Base-by-base conservation (phyloP, 2,113 vertebrate genomes). In the Sceloporus tristichus region DNA sequence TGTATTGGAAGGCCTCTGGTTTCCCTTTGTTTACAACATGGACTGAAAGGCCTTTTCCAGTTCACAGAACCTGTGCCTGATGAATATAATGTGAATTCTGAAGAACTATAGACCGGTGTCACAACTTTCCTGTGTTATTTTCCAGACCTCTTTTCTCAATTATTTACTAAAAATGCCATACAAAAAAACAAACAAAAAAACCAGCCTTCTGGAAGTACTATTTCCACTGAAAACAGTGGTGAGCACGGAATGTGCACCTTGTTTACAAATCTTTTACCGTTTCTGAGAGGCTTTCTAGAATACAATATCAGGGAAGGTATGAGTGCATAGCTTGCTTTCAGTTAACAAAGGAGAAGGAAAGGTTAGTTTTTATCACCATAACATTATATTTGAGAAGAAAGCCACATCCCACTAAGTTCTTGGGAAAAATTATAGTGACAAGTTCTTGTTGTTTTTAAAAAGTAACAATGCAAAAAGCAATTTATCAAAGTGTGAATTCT, bases 21-120 rank as follows among this genome's bases (percentile, higher is more conserved):
- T 96, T 94, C 93, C 91, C 90, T 96, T 92, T 97, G 96, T 97
- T 97, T 97, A 96, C 94, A 96, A 94, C 94, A 89, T 90, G 94
- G 87, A 87, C 94, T 92, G 91, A 95, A 96, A 93, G 95, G 91
- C 92, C 94, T 95, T 93, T 93, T 91, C 85, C 5, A 77, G 88
- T 90, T 90, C 91, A 85, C 87, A 95, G 89, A 93, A 84, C 23
- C 18, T 93, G 92, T 95, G 92, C 89, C 93, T 95, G 94, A 94
- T 94, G 95, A 95, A 93, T 93, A 96, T 90, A 95, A 93, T 90
- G 92, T 96, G 90, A 95, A 90, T 92, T 95, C 94, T 95, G 95
- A 97, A 95, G 90, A 94, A 82, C 95, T 84, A 87, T 90, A 95
- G 94, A 93, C 85, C 90, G 91, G 92, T 65, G 91, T 94, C 92